These are phyloP conservation scores for Lypha dubia DNA, from an alignment of 2,888 invertebrate species.

Conservation along the genomic window DNA sequence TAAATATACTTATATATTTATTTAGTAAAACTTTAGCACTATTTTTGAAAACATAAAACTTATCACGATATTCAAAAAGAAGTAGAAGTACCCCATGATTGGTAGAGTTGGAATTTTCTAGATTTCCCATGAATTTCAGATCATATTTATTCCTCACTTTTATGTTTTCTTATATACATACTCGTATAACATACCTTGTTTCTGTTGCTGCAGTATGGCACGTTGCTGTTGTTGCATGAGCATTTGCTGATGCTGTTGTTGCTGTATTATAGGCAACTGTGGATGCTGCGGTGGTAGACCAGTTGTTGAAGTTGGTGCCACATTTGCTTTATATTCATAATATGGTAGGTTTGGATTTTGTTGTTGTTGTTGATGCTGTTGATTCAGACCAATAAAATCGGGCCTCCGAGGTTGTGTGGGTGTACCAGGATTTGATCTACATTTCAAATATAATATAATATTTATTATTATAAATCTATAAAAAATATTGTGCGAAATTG, in stretches of 20 bases:
- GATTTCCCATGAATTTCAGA: neutral
- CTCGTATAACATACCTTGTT: conserved; percentile 76
- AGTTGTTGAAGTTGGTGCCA: conserved; percentile 68
- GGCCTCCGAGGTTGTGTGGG: conserved; percentile 95
- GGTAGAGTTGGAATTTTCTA: neutral
- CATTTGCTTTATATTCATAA: conserved; percentile 81
- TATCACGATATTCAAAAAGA: no score
- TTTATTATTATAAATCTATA: neutral
- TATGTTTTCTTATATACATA: no score
- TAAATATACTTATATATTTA: no score
- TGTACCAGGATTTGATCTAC: conserved; percentile 95
- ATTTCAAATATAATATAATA: conserved; percentile 52
- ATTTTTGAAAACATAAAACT: no score
- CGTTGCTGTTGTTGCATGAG: conserved; percentile 78
- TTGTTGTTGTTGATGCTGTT: conserved; percentile 78
- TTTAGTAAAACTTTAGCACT: no score
- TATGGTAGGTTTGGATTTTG: conserved; percentile 81
- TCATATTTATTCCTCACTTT: neutral
- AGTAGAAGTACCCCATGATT: no score
- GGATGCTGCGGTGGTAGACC: conserved; percentile 83
- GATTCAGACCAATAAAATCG: conserved; percentile 91
- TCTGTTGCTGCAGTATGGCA: conserved; percentile 76
- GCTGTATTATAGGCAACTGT: conserved; percentile 82
- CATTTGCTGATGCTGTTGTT: conserved; percentile 81
- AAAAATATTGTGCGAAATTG: neutral